These are phyloP conservation scores for Xiphophorus hellerii DNA, from an alignment of 2,113 vertebrate genomes.

Conservation along the genomic window DNA sequence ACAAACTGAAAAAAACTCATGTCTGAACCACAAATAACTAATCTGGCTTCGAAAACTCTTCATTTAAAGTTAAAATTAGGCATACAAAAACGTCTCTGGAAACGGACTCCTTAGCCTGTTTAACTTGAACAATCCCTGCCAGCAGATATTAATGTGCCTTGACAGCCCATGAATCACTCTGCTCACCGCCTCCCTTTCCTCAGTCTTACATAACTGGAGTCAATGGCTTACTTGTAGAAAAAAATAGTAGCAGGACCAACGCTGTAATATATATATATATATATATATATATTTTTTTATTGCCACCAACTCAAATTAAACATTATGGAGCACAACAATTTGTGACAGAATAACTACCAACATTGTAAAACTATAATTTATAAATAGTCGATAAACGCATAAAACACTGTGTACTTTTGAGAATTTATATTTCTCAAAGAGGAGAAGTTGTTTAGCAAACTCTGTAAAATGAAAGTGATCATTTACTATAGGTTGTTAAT, in stretches of 20 bases:
- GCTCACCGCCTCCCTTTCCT: constrained; percentile 43
- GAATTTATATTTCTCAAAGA: background rate
- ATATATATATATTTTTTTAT: constrained; percentile 15
- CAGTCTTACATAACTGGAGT: constrained; percentile 77
- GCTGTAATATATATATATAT: constrained; percentile 3
- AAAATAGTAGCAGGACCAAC: constrained; percentile 51
- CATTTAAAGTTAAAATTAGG: too few species aligned
- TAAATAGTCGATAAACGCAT: background rate
- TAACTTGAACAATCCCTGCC: constrained; percentile 14
- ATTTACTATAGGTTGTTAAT: background rate
- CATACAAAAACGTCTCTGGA: too few species aligned
- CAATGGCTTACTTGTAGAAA: constrained; percentile 44
- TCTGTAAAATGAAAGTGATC: background rate
- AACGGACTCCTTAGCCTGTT: background rate
- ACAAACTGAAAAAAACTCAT: background rate
- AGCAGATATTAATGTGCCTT: constrained; percentile 41
- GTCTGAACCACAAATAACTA: background rate
- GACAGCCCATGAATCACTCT: constrained; percentile 63
- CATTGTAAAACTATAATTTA: background rate
- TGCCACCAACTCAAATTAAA: background rate
- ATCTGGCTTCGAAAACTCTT: too few species aligned
- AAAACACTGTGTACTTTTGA: background rate
- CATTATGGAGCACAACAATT: background rate
- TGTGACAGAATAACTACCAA: background rate
- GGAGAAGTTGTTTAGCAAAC: background rate